A percentile compares a stretch with the other conserved stretches of the same genome.
phyloP scores from a whole-genome alignment of 2,888 invertebrate genomes.

The Cybosia mesomella region DNA sequence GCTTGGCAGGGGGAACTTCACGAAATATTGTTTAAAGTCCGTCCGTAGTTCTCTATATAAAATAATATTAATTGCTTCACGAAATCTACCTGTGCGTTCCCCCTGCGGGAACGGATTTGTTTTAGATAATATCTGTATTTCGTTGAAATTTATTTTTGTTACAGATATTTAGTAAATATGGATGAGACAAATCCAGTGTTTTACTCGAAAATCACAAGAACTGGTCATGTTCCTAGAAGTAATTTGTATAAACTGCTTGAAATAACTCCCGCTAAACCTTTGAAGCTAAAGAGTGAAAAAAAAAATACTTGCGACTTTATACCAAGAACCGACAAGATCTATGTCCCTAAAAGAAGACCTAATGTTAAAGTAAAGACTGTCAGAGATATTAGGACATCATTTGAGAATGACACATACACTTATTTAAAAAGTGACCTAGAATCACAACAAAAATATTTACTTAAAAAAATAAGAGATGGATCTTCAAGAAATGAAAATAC shows the following conservation, averaged over 20 bases:
- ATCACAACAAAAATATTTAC: conserved; percentile 67
- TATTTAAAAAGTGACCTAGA: conserved; percentile 68
- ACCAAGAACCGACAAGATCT: conserved; percentile 70
- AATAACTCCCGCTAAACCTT: conserved; percentile 63
- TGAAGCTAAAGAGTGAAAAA: conserved; percentile 43
- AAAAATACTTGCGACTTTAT: conserved; percentile 61
- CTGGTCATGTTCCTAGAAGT: conserved; percentile 55
- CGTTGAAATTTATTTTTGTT: conserved; percentile 36
- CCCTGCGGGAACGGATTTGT: too few relatives aligned
- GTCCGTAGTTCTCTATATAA: too few relatives aligned
- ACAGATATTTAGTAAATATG: conserved; percentile 56
- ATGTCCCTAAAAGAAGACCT: conserved; percentile 70
- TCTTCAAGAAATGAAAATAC: conserved; percentile 67
- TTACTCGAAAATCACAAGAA: conserved; percentile 68
- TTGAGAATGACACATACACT: conserved; percentile 71
- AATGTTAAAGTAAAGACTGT: conserved; percentile 77
- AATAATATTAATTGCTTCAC: too few relatives aligned
- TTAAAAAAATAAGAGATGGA: conserved; percentile 74
- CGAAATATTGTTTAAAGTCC: too few relatives aligned
- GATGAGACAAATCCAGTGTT: conserved; percentile 65
- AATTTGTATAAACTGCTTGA: conserved; percentile 69
- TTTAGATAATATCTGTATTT: not conserved
- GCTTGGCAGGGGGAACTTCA: too few relatives aligned
- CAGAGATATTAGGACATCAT: conserved; percentile 69
- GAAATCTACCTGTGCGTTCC: too few relatives aligned